phyloP scores from a whole-genome alignment of 53 echinoderm and acorn worm species.

The Patiria pectinifera region DNA sequence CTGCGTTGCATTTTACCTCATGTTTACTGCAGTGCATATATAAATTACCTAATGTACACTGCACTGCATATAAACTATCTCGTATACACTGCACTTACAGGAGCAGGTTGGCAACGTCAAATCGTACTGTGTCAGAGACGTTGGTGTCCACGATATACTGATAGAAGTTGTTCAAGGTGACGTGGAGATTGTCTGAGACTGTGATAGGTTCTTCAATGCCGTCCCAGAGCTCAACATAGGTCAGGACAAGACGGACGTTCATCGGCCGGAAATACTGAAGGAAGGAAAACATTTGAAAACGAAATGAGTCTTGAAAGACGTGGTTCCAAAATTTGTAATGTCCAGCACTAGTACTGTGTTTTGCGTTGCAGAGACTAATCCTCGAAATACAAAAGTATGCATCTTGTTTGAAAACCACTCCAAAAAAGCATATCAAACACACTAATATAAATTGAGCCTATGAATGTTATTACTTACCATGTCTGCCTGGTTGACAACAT shows the following conservation, averaged over 20 bases:
- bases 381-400: background rate
- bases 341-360: no score
- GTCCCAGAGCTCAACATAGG: conserved; percentile 26
- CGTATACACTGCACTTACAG: conserved; percentile 43
- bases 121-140: background rate
- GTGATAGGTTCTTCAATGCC: conserved; percentile 48
- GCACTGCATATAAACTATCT: no score
- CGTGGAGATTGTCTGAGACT: conserved; percentile 42
- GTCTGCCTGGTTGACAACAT: conserved; percentile 43
- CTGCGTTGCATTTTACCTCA: no score
- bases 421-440: background rate
- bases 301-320: no score
- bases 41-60: no score
- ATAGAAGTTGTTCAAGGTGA: conserved; percentile 54
- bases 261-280: conserved; percentile 52
- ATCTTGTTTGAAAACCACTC: background rate
- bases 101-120: conserved; percentile 52
- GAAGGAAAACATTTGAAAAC: background rate
- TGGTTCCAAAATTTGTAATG: background rate
- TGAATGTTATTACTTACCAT: background rate
- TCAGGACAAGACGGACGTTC: conserved; percentile 36
- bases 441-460: background rate
- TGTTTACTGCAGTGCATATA: no score
- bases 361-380: background rate
- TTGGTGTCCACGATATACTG: conserved; percentile 17